Evolutionary conservation across 2,113 vertebrate genomes (phyloP).

Genomic region (Spea multiplicata): DNA sequence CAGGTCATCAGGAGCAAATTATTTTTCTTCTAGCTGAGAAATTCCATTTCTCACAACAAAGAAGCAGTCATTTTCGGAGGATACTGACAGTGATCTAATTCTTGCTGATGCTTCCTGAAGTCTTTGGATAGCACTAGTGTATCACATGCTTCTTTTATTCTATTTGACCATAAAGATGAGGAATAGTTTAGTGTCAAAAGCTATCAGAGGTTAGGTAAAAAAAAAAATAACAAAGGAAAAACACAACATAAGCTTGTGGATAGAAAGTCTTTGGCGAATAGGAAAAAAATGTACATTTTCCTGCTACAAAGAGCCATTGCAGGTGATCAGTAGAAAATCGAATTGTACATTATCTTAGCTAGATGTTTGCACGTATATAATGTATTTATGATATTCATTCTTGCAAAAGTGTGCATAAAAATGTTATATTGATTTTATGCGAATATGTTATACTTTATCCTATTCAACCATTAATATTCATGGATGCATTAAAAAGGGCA

Average conservation of each 20-base stretch:
- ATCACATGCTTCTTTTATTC: slow-evolving; percentile 7
- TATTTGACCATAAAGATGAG: slow-evolving; percentile 12
- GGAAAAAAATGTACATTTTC: background rate
- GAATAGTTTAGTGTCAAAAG: slow-evolving; percentile 6
- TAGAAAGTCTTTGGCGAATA: background rate
- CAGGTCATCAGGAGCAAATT: background rate
- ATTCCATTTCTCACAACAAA: background rate
- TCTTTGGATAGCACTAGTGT: background rate
- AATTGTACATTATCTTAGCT: too few relatives aligned
- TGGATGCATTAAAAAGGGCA: too few relatives aligned
- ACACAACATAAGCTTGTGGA: background rate
- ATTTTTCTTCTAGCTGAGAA: background rate
- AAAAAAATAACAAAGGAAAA: background rate
- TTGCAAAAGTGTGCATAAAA: too few relatives aligned
- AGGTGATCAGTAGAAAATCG: background rate
- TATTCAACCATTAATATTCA: too few relatives aligned
- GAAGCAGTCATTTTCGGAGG: slow-evolving; percentile 1
- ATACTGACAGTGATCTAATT: slow-evolving; percentile 16
- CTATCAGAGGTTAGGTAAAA: background rate
- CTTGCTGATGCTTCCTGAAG: background rate
- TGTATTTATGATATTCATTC: too few relatives aligned
- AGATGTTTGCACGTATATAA: too few relatives aligned
- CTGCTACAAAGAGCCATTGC: background rate
- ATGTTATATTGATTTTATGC: too few relatives aligned
- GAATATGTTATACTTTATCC: too few relatives aligned